Base-by-base conservation (phyloP, 2,888 invertebrate genomes). In the Tanypteryx hageni region DNA sequence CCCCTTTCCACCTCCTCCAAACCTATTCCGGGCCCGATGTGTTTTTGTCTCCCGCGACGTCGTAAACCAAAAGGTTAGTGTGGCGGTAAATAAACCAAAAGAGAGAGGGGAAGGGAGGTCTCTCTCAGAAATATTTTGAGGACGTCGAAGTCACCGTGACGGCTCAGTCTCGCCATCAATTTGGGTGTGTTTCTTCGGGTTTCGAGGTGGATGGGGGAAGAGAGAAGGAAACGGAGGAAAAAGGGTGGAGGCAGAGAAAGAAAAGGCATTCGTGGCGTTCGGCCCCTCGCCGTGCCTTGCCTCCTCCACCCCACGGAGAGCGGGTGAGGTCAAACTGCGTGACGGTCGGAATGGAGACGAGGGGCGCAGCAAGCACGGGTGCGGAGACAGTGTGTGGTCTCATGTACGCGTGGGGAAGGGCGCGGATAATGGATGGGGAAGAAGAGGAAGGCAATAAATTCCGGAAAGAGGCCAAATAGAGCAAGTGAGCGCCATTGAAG, bases 31-130 rank as follows among this genome's bases (percentile, higher is more conserved):
- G 22, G 11, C 68, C 76, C 76, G 18, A 76, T 76, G 76, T 76
- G 76, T 76, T 76, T 76, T 76, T 76, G 76, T 76, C 76, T 76
- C 76, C 76, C 76, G 76, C 76, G 27, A 76, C 22, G 76, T 76
- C 76, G 76, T 76, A 76, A 76, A 76, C 76, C 27, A 13, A 76
- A 76, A 4, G 76, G 27, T 44, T 44, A 44, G 44, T 44, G 44
- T 9, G 76, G 76, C 76, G 76, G 44, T 76, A 76, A 76, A 76
- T 76, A 76, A 76, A 22, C 76, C 22, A 13, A 27, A 10, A 76
- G 44, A 44, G 44, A 3, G 44, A 44, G 44, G 44, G 44, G 44
- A 5, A 44, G 44, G 44, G 44, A 44, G 22, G 22, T 76, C 27
- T 27, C 76, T 8, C 76, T 76, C 76, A n/a, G 22, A 76, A 76